Percentiles rank a stretch among this genome's conserved stretches.
Evolutionary conservation across 2,113 vertebrate genomes (phyloP).

Genomic region (Gila orcuttii): DNA sequence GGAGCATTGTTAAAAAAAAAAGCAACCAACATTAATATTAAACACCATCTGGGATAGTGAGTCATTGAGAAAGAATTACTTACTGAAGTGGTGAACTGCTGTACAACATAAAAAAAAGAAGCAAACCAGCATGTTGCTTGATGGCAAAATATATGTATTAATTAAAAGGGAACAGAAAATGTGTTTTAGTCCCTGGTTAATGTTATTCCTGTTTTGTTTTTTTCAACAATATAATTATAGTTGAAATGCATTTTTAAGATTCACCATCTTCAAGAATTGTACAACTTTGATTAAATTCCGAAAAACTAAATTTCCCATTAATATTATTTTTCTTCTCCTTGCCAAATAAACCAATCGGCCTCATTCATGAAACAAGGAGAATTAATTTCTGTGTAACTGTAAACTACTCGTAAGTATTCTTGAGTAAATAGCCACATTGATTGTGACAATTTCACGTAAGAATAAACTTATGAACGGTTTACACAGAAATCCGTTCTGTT

Average conservation of each 20-base stretch:
- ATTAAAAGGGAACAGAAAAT: not conserved
- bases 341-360: not conserved
- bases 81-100: not conserved
- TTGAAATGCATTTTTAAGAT: not conserved
- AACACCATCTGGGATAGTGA: slow-evolving; percentile 23
- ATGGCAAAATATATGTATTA: not conserved
- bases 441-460: not conserved
- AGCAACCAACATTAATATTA: slow-evolving; percentile 52
- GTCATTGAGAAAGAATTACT: not conserved
- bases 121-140: not conserved
- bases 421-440: not conserved
- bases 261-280: not conserved
- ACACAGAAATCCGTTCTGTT: not conserved
- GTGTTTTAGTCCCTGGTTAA: not conserved
- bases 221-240: not conserved
- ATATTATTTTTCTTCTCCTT: not conserved
- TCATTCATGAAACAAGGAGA: not conserved
- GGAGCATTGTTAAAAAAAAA: slow-evolving; percentile 61
- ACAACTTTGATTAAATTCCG: not conserved
- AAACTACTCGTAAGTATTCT: not conserved
- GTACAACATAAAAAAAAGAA: not conserved
- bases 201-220: not conserved
- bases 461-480: not conserved
- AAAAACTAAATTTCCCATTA: not conserved
- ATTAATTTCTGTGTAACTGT: not conserved